These are phyloP conservation scores for Apis dorsata DNA, from an alignment of 1,140 invertebrate species.

Conservation along the genomic window DNA sequence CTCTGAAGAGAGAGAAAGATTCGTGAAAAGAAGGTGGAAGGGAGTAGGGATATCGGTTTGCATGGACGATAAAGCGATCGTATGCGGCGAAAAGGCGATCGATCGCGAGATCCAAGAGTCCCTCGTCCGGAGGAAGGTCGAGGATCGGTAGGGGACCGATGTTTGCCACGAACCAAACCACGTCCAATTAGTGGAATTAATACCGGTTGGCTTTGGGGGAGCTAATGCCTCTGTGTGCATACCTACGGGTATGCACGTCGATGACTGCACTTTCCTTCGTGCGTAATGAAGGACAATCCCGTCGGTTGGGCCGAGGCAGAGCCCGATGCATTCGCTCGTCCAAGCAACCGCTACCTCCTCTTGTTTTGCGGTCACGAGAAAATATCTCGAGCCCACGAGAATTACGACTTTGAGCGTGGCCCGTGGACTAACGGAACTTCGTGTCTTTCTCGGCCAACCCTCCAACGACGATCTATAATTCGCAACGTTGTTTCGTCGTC, in stretches of 20 bases:
- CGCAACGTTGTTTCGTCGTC: neutral
- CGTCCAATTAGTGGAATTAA: constrained; percentile 79
- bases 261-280: constrained; percentile 77
- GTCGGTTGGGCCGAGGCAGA: constrained; percentile 43
- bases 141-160: constrained; percentile 67
- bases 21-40: too few species aligned
- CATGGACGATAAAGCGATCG: constrained; percentile 35
- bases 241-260: constrained; percentile 71
- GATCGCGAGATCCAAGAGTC: constrained; percentile 69
- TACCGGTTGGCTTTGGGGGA: constrained; percentile 76
- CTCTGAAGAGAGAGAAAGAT: neutral
- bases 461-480: neutral
- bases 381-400: constrained; percentile 58
- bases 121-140: constrained; percentile 55
- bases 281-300: constrained; percentile 75
- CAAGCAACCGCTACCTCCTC: constrained; percentile 57
- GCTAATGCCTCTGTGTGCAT: constrained; percentile 74
- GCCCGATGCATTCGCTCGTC: constrained; percentile 59
- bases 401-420: constrained; percentile 38
- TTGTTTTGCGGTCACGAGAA: constrained; percentile 62
- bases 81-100: constrained; percentile 58
- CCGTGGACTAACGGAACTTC: constrained; percentile 35
- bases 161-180: constrained; percentile 75
- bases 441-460: neutral
- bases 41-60: neutral